Percentiles rank a stretch among this genome's conserved stretches.
phyloP scores from a whole-genome alignment of 2,888 invertebrate species.

The Lysandra coridon region DNA sequence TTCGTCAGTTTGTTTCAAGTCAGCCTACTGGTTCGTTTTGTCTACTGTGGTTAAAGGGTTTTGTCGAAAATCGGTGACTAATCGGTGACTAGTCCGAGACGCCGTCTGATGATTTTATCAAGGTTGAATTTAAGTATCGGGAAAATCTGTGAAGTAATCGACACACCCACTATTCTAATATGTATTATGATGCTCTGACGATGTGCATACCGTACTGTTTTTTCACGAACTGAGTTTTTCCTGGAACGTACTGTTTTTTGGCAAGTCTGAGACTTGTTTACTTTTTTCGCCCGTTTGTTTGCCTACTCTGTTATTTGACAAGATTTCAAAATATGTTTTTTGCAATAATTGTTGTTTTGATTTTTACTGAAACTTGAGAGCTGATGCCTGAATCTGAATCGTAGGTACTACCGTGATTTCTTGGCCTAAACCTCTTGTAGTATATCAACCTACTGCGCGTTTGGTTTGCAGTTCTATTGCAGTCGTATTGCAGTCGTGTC shows the following conservation, averaged over 20 bases:
- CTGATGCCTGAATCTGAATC: neutral
- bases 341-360: neutral
- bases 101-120: neutral
- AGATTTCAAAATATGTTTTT: neutral
- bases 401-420: neutral
- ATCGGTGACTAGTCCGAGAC: neutral
- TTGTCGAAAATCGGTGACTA: neutral
- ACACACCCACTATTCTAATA: neutral
- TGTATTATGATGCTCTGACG: neutral
- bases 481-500: too few relatives aligned
- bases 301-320: neutral
- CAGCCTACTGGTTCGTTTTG: too few relatives aligned
- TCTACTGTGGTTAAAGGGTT: neutral
- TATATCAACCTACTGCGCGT: too few relatives aligned
- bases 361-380: neutral
- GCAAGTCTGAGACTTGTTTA: slow-evolving; percentile 10
- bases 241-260: neutral
- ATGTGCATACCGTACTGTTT: neutral
- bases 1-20: too few relatives aligned
- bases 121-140: neutral
- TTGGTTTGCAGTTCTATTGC: too few relatives aligned
- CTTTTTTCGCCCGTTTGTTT: neutral
- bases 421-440: neutral
- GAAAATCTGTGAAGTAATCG: neutral
- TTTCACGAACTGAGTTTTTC: neutral